A percentile compares a stretch with the other conserved stretches of the same genome.
These are phyloP conservation scores for Drosophila neocordata DNA, from an alignment of 1,140 invertebrate genomes.

Conservation along the genomic window DNA sequence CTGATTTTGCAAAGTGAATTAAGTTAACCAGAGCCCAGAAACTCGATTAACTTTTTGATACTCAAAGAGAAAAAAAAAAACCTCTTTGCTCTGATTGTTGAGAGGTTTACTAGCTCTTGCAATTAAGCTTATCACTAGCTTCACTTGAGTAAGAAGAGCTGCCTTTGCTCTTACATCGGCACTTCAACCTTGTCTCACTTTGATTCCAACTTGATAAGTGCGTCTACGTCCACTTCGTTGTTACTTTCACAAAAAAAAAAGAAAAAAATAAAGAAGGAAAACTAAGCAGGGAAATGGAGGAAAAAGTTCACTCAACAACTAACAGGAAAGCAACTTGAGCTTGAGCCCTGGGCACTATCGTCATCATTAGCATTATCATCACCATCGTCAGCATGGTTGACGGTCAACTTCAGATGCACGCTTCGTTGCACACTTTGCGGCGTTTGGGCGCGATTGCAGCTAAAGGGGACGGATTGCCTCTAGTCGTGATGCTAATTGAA, in stretches of 20 bases:
- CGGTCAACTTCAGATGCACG: slow-evolving; percentile 42
- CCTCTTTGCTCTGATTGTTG: neutral
- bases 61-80: neutral
- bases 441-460: slow-evolving; percentile 9
- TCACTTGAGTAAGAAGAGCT: slow-evolving; percentile 25
- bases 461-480: neutral
- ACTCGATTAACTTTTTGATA: slow-evolving; percentile 9
- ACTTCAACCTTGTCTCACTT: slow-evolving; percentile 34
- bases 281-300: neutral
- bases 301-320: slow-evolving; percentile 51
- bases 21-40: neutral
- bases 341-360: slow-evolving; percentile 3
- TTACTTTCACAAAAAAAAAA: neutral
- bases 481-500: slow-evolving; percentile 47
- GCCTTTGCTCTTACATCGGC: slow-evolving; percentile 6
- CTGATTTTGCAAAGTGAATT: neutral
- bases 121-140: slow-evolving; percentile 8
- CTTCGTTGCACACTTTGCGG: slow-evolving; percentile 47
- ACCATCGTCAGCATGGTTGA: neutral
- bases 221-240: slow-evolving; percentile 29
- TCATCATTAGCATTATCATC: neutral
- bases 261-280: neutral
- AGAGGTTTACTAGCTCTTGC: slow-evolving; percentile 5
- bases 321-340: slow-evolving; percentile 37
- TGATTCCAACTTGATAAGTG: slow-evolving; percentile 39